Evolutionary conservation across 2,888 invertebrate genomes (phyloP).

Genomic region (Chironomus tentans): DNA sequence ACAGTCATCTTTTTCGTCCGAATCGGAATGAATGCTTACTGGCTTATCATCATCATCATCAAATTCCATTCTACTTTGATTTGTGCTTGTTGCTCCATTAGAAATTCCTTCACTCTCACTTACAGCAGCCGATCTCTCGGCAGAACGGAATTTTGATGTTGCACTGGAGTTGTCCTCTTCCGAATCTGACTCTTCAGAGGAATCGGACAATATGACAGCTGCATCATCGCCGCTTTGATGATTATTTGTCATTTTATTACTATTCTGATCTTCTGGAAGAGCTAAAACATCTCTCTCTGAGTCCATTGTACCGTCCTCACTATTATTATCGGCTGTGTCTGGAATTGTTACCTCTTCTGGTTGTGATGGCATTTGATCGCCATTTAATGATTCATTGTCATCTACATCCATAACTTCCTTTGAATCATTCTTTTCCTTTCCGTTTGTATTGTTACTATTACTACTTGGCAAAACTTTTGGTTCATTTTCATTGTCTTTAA

Average conservation of each 20-base stretch:
- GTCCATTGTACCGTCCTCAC: constrained; percentile 9
- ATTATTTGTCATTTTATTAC: constrained; percentile 21
- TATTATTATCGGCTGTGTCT: neutral
- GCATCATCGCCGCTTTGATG: constrained; percentile 27
- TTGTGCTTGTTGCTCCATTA: constrained; percentile 16
- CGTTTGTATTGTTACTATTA: neutral
- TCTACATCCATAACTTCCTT: constrained; percentile 28
- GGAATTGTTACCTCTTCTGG: constrained; percentile 20
- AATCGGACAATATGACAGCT: constrained; percentile 29
- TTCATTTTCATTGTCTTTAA: constrained; percentile 26
- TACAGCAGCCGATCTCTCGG: constrained; percentile 25
- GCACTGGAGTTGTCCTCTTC: constrained; percentile 30
- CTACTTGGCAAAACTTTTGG: constrained; percentile 28
- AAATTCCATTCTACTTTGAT: constrained; percentile 10
- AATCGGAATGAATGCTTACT: constrained; percentile 41
- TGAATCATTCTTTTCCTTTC: constrained; percentile 28
- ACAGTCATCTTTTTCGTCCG: constrained; percentile 44
- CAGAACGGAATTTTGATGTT: constrained; percentile 31
- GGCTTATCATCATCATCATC: constrained; percentile 35
- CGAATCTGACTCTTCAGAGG: constrained; percentile 29
- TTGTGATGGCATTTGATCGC: constrained; percentile 1
- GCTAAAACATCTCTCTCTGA: constrained; percentile 18
- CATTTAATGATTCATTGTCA: constrained; percentile 27
- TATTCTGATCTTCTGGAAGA: constrained; percentile 15
- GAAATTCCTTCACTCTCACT: constrained; percentile 23